A percentile compares a stretch with the other conserved stretches of the same genome.
phyloP scores from a whole-genome alignment of 2,797 vertebrate genomes.

The Cossypha caffra region DNA sequence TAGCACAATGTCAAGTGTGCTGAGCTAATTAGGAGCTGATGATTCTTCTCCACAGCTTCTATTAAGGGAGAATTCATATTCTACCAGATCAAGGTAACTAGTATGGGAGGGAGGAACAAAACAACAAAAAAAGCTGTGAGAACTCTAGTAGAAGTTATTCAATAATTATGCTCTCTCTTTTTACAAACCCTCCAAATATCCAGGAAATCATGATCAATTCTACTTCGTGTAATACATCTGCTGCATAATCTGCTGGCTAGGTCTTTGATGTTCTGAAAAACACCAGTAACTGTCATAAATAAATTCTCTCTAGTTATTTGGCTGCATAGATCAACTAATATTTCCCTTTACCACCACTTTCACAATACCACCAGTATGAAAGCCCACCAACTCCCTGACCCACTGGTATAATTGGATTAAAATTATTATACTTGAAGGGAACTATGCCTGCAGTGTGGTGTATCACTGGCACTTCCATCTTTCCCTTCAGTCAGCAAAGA shows the following conservation, averaged over 20 bases:
- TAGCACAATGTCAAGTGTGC: background rate
- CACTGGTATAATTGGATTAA: constrained; percentile 56
- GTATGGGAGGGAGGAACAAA: background rate
- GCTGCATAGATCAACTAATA: constrained; percentile 38
- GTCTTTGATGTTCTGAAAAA: constrained; percentile 30
- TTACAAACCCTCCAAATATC: background rate
- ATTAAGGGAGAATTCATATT: background rate
- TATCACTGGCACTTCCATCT: background rate
- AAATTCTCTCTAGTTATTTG: constrained; percentile 59
- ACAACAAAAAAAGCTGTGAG: background rate
- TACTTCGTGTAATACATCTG: constrained; percentile 12
- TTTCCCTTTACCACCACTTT: background rate
- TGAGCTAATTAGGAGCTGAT: background rate
- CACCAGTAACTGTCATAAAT: constrained; percentile 46
- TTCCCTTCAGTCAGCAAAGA: background rate
- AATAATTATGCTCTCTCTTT: background rate
- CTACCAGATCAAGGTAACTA: background rate
- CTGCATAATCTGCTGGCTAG: constrained; percentile 4
- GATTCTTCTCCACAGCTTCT: background rate
- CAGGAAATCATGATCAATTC: constrained; percentile 38
- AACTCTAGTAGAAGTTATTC: background rate
- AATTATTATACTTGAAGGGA: constrained; percentile 11
- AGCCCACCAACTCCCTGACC: constrained; percentile 13
- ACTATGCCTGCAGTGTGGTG: background rate
- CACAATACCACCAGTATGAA: constrained; percentile 36